Conservation (phyloP, 2,113 vertebrate species). For the Clarias gariepinus region DNA sequence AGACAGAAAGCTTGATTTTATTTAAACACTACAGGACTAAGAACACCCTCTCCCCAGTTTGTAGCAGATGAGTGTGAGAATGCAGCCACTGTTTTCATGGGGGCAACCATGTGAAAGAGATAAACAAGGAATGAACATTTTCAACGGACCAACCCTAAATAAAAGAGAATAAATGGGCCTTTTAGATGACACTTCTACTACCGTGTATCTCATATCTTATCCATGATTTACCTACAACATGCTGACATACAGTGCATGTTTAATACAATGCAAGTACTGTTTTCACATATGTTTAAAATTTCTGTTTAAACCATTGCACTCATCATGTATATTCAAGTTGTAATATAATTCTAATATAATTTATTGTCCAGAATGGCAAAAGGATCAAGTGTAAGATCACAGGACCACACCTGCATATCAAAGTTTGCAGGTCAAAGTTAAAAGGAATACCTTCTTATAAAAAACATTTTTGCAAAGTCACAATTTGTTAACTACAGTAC, state of each 20-base stretch:
- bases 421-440: background rate
- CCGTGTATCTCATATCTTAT: slow-evolving; percentile 14
- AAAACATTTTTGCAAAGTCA: background rate
- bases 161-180: slow-evolving; percentile 9
- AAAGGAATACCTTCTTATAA: background rate
- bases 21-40: slow-evolving; percentile 15
- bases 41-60: background rate
- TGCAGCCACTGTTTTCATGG: slow-evolving; percentile 12
- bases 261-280: slow-evolving; percentile 7
- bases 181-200: slow-evolving; percentile 12
- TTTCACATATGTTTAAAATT: background rate
- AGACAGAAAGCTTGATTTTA: slow-evolving; percentile 13
- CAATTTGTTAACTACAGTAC: background rate
- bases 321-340: slow-evolving; percentile 11
- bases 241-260: background rate
- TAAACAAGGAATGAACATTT: slow-evolving; percentile 3
- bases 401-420: no score
- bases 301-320: slow-evolving; percentile 32
- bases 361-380: slow-evolving; percentile 4
- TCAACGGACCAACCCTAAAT: background rate
- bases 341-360: background rate
- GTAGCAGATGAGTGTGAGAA: slow-evolving; percentile 13
- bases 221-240: slow-evolving; percentile 22
- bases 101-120: background rate
- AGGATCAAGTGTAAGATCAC: background rate